Evolutionary conservation across 2,113 vertebrate species (phyloP).

Genomic region (Rallus limicola): DNA sequence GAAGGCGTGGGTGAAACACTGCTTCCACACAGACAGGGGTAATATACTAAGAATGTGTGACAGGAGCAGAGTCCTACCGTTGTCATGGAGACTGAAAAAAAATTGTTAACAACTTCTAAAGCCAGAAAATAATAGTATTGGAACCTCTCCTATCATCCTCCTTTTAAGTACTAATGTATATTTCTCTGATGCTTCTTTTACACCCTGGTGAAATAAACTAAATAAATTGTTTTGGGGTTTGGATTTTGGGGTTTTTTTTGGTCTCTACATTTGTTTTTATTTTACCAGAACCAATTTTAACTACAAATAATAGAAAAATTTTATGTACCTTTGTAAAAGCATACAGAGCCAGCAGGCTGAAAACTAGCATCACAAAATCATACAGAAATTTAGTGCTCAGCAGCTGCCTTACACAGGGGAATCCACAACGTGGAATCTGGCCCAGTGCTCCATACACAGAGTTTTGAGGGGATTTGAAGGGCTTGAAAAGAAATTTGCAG

Average conservation of each 20-base stretch:
- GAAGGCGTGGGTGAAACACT: background rate
- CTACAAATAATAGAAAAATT: background rate
- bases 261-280: background rate
- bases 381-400: background rate
- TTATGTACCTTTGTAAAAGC: background rate
- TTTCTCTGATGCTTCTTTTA: background rate
- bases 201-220: background rate
- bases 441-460: background rate
- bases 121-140: background rate
- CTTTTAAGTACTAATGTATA: background rate
- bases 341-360: background rate
- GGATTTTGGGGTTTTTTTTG: background rate
- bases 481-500: background rate
- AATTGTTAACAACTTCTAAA: background rate
- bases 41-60: background rate
- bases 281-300: background rate
- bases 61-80: background rate
- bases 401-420: background rate
- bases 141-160: background rate
- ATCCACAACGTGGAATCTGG: background rate
- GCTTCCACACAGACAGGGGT: background rate
- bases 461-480: background rate
- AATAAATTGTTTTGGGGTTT: background rate
- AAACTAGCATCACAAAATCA: background rate
- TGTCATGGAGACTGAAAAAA: slow-evolving; percentile 5